Conservation (phyloP, 2,797 vertebrate species). For the Potorous gilbertii region DNA sequence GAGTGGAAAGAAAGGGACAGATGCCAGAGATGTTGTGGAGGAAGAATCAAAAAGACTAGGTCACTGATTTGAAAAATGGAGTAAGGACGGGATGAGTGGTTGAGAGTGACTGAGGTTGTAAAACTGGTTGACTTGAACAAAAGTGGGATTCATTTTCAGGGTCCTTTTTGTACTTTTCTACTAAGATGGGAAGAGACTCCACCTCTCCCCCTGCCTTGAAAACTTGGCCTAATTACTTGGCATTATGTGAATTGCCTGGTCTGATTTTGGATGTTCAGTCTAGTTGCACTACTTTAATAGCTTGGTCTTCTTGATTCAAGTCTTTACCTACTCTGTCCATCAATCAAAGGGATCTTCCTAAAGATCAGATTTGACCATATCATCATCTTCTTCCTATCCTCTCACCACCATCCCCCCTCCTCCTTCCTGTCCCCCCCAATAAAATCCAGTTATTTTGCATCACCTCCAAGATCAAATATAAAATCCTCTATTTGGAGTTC, state of each 20-base stretch:
- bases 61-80: not conserved
- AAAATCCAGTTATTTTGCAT: too few relatives aligned
- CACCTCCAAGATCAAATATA: too few relatives aligned
- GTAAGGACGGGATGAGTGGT: not conserved
- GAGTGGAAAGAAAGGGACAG: not conserved
- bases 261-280: not conserved
- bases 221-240: not conserved
- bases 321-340: not conserved
- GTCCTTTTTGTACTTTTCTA: not conserved
- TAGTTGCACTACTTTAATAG: not conserved
- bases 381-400: too few relatives aligned
- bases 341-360: too few relatives aligned
- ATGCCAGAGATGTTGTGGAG: not conserved
- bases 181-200: not conserved
- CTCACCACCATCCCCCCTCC: too few relatives aligned
- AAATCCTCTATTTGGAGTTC: too few relatives aligned
- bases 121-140: not conserved
- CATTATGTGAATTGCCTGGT: too few relatives aligned
- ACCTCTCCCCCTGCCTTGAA: not conserved
- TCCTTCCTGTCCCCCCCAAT: too few relatives aligned
- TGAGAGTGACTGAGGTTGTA: not conserved
- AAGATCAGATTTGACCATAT: too few relatives aligned
- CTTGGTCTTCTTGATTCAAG: not conserved
- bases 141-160: not conserved
- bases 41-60: not conserved